A percentile compares a stretch with the other conserved stretches of the same genome.
Evolutionary conservation across 2,888 invertebrate species (phyloP).

Genomic region (Hartigia nigra): DNA sequence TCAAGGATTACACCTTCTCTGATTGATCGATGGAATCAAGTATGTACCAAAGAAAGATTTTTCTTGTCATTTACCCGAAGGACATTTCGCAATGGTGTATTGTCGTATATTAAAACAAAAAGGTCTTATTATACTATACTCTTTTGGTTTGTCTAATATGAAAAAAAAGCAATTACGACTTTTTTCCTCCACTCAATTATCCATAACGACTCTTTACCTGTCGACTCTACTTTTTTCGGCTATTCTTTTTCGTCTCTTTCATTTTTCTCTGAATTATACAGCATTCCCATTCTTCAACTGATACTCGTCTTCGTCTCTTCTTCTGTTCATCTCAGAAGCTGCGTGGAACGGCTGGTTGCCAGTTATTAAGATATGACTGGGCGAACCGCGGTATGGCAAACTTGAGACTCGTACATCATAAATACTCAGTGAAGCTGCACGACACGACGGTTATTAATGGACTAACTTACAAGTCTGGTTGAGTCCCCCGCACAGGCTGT

Average conservation of each 20-base stretch:
- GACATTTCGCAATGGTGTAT: not conserved
- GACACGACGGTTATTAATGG: conserved; percentile 8
- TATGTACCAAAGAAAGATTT: too few species aligned
- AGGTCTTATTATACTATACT: too few species aligned
- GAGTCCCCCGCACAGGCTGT: not conserved
- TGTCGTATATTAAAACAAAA: too few species aligned
- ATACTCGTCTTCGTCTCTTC: not conserved
- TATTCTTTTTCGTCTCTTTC: not conserved
- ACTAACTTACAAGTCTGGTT: conserved; percentile 7
- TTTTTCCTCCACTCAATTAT: not conserved
- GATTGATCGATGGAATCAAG: too few species aligned
- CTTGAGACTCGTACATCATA: conserved; percentile 8
- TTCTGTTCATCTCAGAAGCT: not conserved
- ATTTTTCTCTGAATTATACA: not conserved
- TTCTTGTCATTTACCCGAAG: too few species aligned
- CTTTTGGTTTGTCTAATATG: not conserved
- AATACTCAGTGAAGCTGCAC: conserved; percentile 8
- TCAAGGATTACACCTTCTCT: too few species aligned
- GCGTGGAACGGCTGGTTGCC: not conserved
- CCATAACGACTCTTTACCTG: not conserved
- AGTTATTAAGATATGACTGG: conserved; percentile 5
- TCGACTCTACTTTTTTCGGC: not conserved
- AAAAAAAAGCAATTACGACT: not conserved
- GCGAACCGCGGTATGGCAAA: conserved; percentile 4
- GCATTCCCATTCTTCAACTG: not conserved